Evolutionary conservation across 2,113 vertebrate genomes (phyloP), one percentile per base, ranked within the genome.

Genomic region (Pluvianellus socialis): DNA sequence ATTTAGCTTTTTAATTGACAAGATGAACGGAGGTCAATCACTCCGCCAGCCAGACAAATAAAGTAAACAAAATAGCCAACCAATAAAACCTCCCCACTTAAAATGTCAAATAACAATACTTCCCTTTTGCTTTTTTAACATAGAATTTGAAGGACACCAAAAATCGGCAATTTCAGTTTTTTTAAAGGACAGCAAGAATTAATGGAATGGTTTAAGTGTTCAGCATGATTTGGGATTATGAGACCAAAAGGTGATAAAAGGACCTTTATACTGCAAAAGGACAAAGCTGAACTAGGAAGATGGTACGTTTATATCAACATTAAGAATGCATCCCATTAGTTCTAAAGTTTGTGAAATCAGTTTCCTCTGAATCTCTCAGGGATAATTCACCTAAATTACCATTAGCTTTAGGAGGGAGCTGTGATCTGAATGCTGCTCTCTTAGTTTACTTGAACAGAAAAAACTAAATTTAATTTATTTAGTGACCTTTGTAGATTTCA

Each of bases 401-500:
- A 90, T 96, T 91, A 88, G 38, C 79, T 95, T 93, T 95, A 92
- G 66, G 53, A 96, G 55, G 15, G 27, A 95, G 79, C 68, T 91
- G 90, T 96, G 96, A 90, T 94, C 86, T 92, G 94, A 96, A 92
- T 95, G 30, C 32, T 86, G 17, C 26, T 93, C n/a, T 92, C 77
- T 95, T 88, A 84, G 79, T 92, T 96, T 96, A 82, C 74, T 94
- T 24, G 8, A 89, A 79, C 49, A 86, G 68, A 80, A 92, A 87
- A 94, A 80, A 30, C 26, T 71, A 88, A 61, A 81, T 94, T 93
- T 92, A 94, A 86, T 92, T 97, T 94, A 93, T 95, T 95, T 96
- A 92, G 66, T 97, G 94, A 96, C 96, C 91, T 97, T 96, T 97
- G 66, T 90, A 83, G 91, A 94, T 95, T 95, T 90, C 90, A 95